A percentile compares a stretch with the other conserved stretches of the same genome.
phyloP scores from a whole-genome alignment of 2,888 invertebrate genomes.

The Luperina testacea region DNA sequence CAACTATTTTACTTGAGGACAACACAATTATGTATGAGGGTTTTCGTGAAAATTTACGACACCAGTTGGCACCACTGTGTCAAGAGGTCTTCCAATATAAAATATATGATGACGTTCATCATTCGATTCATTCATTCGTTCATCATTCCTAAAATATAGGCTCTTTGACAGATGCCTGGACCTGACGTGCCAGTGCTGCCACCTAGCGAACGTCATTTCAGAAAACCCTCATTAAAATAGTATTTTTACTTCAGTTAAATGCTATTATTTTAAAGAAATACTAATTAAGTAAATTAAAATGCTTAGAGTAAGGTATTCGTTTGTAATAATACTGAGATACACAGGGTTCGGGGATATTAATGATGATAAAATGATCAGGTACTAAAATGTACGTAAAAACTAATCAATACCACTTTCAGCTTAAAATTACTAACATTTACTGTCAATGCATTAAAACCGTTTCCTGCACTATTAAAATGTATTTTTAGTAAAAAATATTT shows the following conservation, averaged over 20 bases:
- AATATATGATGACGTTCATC: no score
- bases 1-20: not conserved
- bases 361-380: constrained; percentile 36
- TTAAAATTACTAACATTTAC: constrained; percentile 1
- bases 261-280: constrained; percentile 55
- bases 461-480: not conserved
- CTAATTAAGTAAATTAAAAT: constrained; percentile 61
- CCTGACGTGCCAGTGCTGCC: no score
- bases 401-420: constrained; percentile 1
- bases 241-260: constrained; percentile 52
- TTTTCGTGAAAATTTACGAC: no score
- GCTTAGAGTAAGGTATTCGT: constrained; percentile 64
- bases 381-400: constrained; percentile 28
- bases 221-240: no score
- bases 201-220: no score
- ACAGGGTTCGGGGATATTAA: constrained; percentile 4
- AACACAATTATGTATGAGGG: no score
- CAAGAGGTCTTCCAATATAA: no score
- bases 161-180: no score
- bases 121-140: no score
- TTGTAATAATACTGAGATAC: constrained; percentile 63
- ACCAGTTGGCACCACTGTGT: no score
- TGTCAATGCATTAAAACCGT: not conserved
- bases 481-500: not conserved
- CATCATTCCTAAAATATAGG: no score